A percentile compares a stretch with the other conserved stretches of the same genome.
These are phyloP conservation scores for Chaetodon trifascialis DNA, from an alignment of 2,113 vertebrate genomes.

Conservation along the genomic window DNA sequence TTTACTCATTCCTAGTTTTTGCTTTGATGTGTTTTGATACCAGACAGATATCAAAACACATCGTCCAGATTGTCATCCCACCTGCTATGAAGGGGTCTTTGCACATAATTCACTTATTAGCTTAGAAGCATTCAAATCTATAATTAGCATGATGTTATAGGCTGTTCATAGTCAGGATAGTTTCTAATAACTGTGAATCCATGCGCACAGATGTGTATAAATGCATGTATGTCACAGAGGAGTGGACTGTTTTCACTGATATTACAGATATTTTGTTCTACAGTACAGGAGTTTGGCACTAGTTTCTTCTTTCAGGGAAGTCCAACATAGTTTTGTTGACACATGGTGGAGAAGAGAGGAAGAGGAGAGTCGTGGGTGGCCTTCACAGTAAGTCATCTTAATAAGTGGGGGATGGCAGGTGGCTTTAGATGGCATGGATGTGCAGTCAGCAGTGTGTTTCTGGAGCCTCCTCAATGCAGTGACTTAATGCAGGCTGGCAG, in stretches of 20 bases:
- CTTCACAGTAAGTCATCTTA: not conserved
- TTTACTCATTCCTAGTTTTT: not conserved
- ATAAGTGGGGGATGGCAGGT: not conserved
- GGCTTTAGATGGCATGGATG: not conserved
- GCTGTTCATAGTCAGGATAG: not conserved
- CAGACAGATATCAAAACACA: no score
- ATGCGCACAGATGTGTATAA: not conserved
- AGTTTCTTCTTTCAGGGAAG: not conserved
- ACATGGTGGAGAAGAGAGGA: not conserved
- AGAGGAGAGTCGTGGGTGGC: not conserved
- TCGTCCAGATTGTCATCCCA: not conserved
- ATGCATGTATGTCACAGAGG: not conserved
- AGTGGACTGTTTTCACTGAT: not conserved
- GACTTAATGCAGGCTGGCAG: conserved; percentile 10
- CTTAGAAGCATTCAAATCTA: not conserved
- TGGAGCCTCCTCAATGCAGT: not conserved
- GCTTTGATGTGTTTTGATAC: not conserved
- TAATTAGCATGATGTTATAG: not conserved
- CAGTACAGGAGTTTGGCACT: not conserved
- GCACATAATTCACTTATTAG: no score
- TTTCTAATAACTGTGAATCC: not conserved
- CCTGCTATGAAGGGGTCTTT: not conserved
- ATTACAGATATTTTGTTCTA: not conserved
- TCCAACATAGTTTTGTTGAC: not conserved
- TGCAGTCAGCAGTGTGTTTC: conserved; percentile 5